These are phyloP conservation scores for Callimorpha dominula DNA, from an alignment of 2,888 invertebrate genomes.

Conservation along the genomic window DNA sequence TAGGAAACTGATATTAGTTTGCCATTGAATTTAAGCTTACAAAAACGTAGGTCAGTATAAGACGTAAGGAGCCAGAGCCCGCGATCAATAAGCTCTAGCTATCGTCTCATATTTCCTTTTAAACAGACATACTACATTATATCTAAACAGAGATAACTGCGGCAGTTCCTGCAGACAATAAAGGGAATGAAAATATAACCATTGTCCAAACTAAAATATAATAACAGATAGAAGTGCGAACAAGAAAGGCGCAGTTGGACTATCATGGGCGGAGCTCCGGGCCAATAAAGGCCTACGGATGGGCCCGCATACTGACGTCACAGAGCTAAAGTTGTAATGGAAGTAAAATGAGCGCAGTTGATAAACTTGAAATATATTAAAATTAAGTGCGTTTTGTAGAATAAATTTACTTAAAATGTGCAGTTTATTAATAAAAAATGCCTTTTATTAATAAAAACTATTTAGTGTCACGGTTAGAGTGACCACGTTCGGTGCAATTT, in stretches of 20 bases:
- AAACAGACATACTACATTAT: conserved; percentile 20
- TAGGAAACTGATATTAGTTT: too few species aligned
- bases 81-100: too few species aligned
- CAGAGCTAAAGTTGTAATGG: conserved; percentile 10
- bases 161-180: conserved; percentile 29
- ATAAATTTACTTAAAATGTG: too few species aligned
- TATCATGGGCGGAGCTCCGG: conserved; percentile 51
- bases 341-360: conserved; percentile 20
- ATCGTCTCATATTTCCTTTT: neutral
- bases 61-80: too few species aligned
- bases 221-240: conserved; percentile 53
- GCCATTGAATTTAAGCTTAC: too few species aligned
- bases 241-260: conserved; percentile 52
- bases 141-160: conserved; percentile 25
- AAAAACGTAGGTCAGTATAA: too few species aligned
- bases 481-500: too few species aligned
- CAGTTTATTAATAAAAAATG: too few species aligned
- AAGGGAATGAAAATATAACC: conserved; percentile 38
- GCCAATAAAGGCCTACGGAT: conserved; percentile 64
- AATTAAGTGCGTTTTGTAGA: neutral
- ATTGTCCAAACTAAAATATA: conserved; percentile 54
- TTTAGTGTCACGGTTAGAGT: too few species aligned
- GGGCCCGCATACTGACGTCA: conserved; percentile 30
- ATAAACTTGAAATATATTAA: neutral
- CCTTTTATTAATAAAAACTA: too few species aligned